These are phyloP conservation scores for Axinella damicornis DNA, from an alignment of 37 sponge, comb jelly and placozoan genomes.

Conservation along the genomic window DNA sequence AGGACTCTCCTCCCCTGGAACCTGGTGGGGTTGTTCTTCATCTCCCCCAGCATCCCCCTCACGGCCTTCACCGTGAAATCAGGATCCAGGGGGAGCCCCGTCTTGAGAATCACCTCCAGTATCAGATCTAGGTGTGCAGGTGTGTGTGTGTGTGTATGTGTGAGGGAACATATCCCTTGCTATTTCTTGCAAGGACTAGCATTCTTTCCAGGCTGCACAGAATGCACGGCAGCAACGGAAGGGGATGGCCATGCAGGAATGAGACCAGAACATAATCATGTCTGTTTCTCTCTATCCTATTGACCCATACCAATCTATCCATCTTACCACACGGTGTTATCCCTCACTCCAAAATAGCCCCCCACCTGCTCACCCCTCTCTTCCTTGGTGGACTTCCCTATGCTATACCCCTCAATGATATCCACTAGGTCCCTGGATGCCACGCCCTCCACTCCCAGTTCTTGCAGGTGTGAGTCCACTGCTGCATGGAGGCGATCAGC, in stretches of 20 bases:
- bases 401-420: slow-evolving; percentile 79
- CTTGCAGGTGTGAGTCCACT: slow-evolving; percentile 48
- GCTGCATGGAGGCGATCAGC: slow-evolving; percentile 54
- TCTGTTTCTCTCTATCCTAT: too few species aligned
- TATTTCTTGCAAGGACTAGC: too few species aligned
- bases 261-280: too few species aligned
- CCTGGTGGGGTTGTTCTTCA: slow-evolving; percentile 57
- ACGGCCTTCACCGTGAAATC: slow-evolving; percentile 73
- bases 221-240: too few species aligned
- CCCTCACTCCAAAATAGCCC: too few species aligned
- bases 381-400: slow-evolving; percentile 72
- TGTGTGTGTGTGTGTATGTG: background rate
- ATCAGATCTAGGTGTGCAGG: slow-evolving; percentile 14
- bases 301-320: too few species aligned
- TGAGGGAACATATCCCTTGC: too few species aligned
- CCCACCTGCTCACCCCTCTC: slow-evolving; percentile 65
- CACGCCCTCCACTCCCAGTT: slow-evolving; percentile 44
- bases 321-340: too few species aligned
- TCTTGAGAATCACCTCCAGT: slow-evolving; percentile 34
- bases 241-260: too few species aligned
- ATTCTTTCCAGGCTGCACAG: too few species aligned
- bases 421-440: slow-evolving; percentile 68
- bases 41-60: slow-evolving; percentile 76
- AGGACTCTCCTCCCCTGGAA: slow-evolving; percentile 77
- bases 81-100: slow-evolving; percentile 79